A percentile compares a stretch with the other conserved stretches of the same genome.
Conservation (phyloP, 2,888 invertebrate genomes). For the Rhopalosiphum nymphaeae region DNA sequence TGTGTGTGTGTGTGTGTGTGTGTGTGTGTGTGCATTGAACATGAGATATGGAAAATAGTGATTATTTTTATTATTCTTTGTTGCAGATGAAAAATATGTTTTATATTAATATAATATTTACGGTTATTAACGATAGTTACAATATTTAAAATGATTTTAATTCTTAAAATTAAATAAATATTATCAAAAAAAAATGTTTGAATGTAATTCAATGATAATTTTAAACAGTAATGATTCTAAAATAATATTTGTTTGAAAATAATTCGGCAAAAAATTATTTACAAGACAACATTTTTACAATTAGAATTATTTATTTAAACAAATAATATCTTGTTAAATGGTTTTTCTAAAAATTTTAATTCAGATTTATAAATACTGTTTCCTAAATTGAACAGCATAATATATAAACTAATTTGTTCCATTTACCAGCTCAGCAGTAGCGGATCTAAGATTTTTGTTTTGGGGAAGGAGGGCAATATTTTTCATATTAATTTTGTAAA, state of each 20-base stretch:
- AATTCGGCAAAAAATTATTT: background rate
- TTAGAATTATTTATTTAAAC: background rate
- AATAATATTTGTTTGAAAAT: background rate
- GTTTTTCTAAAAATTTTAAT: background rate
- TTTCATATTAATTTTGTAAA: no score
- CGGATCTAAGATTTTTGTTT: no score
- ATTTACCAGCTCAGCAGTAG: background rate
- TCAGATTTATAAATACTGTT: background rate
- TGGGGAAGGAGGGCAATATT: no score
- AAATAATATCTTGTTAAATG: background rate
- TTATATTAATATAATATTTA: background rate
- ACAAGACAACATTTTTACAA: background rate
- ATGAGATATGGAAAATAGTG: slow-evolving; percentile 1
- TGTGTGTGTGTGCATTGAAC: background rate
- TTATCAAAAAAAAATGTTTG: background rate
- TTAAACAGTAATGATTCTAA: background rate
- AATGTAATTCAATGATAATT: background rate
- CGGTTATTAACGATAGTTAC: background rate
- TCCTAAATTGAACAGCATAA: background rate
- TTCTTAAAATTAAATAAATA: background rate
- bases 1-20: no score
- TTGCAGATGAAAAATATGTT: background rate
- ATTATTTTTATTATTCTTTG: background rate
- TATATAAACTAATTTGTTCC: background rate
- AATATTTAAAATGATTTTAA: background rate